Evolutionary conservation across 1,140 invertebrate species (phyloP), one percentile per base, ranked within the genome.

Genomic region (Saccostrea echinata): DNA sequence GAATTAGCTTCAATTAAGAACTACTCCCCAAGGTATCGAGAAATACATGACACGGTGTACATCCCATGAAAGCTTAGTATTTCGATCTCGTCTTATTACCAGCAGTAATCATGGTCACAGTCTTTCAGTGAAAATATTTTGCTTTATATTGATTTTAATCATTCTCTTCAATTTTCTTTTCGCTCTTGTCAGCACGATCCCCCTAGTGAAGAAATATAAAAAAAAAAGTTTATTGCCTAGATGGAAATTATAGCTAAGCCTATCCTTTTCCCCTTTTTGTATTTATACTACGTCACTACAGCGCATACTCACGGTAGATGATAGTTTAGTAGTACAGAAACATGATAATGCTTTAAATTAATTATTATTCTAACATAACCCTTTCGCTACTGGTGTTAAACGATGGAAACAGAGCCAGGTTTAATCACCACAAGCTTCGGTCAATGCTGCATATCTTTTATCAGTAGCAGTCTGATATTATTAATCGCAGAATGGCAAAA

Each of bases 131-230:
- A 43, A 43, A 9, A 43, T 43, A 43, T 43, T 64, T 64, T 21
- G 57, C 57, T 64, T 64, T 64, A 3, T 64, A 64, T 64, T 64
- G 57, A 64, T 64, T 64, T 64, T 64, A 24, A 64, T 64, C 57
- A 64, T 9, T 21, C 21, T 13, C 16, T 64, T 64, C 1, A 64
- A 21, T 24, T 43, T n/a, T 57, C 55, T 3, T 61, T 64, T 64
- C 18, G 24, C 18, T 64, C 57, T 64, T 64, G 21, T 21, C 57
- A 64, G 57, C 57, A 64, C 57, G 57, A 64, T 64, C 18, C 24
- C 18, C 24, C 24, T 0, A n/a, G 57, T 64, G 24, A 64, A 64
- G 57, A 21, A 64, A 64, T 24, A 24, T n/a, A 24, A 64, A 24
- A 64, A 3, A 9, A 9, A 6, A 9, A 64, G 11, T 64, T 64